phyloP scores from a whole-genome alignment of 2,113 vertebrate genomes.

The Tonatia bakeri region DNA sequence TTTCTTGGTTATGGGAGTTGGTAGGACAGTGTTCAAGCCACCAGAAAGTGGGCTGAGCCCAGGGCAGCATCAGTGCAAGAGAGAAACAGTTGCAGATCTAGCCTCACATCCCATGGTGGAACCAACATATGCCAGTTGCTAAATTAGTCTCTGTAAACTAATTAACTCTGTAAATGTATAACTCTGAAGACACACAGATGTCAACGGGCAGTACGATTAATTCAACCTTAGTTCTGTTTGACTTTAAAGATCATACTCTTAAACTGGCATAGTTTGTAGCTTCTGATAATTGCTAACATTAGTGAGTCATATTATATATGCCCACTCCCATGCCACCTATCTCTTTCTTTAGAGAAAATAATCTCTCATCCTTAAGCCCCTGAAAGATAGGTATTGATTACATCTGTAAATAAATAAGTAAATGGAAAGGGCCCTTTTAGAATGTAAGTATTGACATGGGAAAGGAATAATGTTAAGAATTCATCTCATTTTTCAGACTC shows the following conservation, averaged over 20 bases:
- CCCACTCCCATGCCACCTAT: neutral
- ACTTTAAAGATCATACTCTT: neutral
- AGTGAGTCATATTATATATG: neutral
- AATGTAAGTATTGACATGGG: neutral
- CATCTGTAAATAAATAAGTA: constrained; percentile 37
- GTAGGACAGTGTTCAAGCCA: neutral
- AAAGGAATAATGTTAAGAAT: constrained; percentile 43
- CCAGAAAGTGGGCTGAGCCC: neutral
- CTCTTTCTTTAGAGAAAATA: neutral
- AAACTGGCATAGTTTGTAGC: neutral
- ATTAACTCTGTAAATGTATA: neutral
- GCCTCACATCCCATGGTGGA: neutral
- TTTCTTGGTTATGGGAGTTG: neutral
- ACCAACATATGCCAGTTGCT: neutral
- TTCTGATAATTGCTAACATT: neutral
- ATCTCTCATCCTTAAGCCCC: neutral
- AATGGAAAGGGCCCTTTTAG: neutral
- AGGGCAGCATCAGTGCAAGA: neutral
- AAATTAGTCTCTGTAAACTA: neutral
- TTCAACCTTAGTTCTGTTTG: neutral
- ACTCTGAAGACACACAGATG: neutral
- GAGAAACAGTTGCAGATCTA: neutral
- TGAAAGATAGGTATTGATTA: neutral
- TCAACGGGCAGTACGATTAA: neutral
- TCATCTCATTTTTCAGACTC: neutral